A percentile compares a stretch with the other conserved stretches of the same genome.
These are phyloP conservation scores for Forbesichthys agassizii DNA, from an alignment of 2,113 vertebrate genomes.

Conservation along the genomic window DNA sequence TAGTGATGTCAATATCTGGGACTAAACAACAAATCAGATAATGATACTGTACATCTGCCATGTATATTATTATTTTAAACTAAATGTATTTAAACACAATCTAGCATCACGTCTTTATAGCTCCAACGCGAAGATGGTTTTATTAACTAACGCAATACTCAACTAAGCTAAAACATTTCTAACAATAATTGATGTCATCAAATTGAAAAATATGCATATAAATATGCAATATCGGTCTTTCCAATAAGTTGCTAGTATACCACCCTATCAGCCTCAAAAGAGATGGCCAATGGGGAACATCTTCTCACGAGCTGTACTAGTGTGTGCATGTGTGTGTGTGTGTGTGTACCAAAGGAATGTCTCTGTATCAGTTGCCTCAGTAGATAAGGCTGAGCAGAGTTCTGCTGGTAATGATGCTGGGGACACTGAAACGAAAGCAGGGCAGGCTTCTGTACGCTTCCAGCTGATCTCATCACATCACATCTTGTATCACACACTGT, in stretches of 20 bases:
- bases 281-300: slow-evolving; percentile 18
- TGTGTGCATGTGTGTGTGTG: slow-evolving; percentile 22
- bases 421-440: slow-evolving; percentile 55
- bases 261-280: slow-evolving; percentile 30
- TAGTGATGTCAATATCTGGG: too few species aligned
- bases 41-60: too few species aligned
- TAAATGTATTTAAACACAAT: too few species aligned
- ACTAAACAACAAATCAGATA: too few species aligned
- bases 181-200: too few species aligned
- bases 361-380: slow-evolving; percentile 61
- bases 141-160: not conserved
- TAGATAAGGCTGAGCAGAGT: slow-evolving; percentile 61
- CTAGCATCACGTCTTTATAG: too few species aligned
- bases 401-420: slow-evolving; percentile 70
- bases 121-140: too few species aligned
- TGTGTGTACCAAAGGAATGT: slow-evolving; percentile 55
- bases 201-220: too few species aligned
- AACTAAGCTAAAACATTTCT: not conserved
- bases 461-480: slow-evolving; percentile 65
- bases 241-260: slow-evolving; percentile 2
- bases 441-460: slow-evolving; percentile 49
- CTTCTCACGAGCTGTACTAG: slow-evolving; percentile 9
- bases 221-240: too few species aligned
- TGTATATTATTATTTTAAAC: too few species aligned
- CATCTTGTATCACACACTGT: slow-evolving; percentile 30